A percentile compares a stretch with the other conserved stretches of the same genome.
phyloP scores from a whole-genome alignment of 2,797 vertebrate genomes.

The Pseudochaenichthys georgianus region DNA sequence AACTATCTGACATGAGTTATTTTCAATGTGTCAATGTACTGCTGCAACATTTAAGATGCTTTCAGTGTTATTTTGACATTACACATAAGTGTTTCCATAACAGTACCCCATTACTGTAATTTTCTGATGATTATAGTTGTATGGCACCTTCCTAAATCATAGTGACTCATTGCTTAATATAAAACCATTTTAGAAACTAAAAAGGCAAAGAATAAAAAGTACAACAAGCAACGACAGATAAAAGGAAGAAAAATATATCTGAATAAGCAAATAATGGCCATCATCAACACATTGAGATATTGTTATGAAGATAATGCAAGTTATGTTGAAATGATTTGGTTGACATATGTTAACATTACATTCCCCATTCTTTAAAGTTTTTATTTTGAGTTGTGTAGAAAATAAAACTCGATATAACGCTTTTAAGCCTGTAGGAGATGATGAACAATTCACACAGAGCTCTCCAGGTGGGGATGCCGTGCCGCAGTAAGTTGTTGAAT shows the following conservation, averaged over 20 bases:
- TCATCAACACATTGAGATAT: neutral
- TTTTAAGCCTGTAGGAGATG: neutral
- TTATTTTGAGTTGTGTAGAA: neutral
- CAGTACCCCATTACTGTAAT: slow-evolving; percentile 5
- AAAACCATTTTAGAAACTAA: neutral
- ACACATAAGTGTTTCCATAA: neutral
- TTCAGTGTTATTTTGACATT: slow-evolving; percentile 5
- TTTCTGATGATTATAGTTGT: slow-evolving; percentile 11
- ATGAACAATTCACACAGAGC: slow-evolving; percentile 22
- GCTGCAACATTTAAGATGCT: neutral
- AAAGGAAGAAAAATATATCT: neutral
- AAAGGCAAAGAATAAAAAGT: neutral
- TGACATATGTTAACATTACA: neutral
- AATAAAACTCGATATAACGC: neutral
- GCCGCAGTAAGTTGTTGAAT: slow-evolving; percentile 17
- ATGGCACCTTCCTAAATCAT: neutral
- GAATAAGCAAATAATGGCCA: neutral
- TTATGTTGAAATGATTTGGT: neutral
- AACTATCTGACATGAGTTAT: neutral
- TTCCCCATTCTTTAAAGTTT: neutral
- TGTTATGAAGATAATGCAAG: neutral
- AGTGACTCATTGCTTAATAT: neutral
- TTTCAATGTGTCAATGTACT: neutral
- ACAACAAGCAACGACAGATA: neutral
- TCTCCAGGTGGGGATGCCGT: slow-evolving; percentile 33